Percentiles rank a stretch among this genome's conserved stretches.
phyloP scores from a whole-genome alignment of 2,113 vertebrate species.

The Aleadryas rufinucha region DNA sequence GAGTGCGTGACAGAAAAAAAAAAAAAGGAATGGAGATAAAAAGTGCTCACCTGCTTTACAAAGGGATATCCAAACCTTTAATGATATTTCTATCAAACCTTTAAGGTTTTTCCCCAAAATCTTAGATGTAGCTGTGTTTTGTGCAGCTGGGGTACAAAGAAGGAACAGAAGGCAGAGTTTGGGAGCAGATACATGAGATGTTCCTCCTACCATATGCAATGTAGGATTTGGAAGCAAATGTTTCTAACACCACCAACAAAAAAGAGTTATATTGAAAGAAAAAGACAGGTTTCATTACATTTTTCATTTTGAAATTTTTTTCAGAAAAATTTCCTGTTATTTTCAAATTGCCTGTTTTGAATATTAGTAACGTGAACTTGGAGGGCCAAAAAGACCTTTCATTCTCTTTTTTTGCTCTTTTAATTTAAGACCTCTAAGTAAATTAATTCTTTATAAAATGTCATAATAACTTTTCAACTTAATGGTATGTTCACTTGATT shows the following conservation, averaged over 20 bases:
- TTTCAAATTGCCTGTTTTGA: not conserved
- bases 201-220: not conserved
- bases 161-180: not conserved
- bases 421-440: not conserved
- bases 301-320: not conserved
- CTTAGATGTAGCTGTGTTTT: not conserved
- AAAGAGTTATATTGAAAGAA: not conserved
- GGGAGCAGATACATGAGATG: not conserved
- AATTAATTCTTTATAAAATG: not conserved
- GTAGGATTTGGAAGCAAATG: not conserved
- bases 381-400: not conserved
- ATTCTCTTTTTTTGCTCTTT: not conserved
- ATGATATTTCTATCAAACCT: not conserved
- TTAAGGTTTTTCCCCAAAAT: not conserved
- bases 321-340: not conserved
- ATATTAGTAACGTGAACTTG: not conserved
- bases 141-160: not conserved
- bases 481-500: fast-evolving
- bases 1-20: not conserved
- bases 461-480: not conserved
- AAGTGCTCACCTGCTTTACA: not conserved
- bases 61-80: not conserved
- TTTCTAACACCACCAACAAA: not conserved
- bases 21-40: not conserved
- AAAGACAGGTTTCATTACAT: not conserved